A percentile compares a stretch with the other conserved stretches of the same genome.
These are phyloP conservation scores for Netelia virgata DNA, from an alignment of 2,888 invertebrate species.

Conservation along the genomic window DNA sequence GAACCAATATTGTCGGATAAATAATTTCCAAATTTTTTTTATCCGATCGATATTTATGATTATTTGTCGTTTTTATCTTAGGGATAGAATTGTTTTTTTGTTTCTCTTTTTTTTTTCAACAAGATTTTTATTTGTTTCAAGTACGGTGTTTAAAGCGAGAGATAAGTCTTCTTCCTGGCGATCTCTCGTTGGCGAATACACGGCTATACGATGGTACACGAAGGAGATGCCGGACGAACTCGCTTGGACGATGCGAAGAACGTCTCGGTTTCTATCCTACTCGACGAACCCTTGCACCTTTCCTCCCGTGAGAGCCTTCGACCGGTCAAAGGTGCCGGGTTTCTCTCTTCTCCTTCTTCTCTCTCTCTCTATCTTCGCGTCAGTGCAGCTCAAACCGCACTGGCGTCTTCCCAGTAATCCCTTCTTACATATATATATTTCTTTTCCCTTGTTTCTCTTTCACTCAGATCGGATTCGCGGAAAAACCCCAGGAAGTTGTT, in stretches of 20 bases:
- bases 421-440: neutral
- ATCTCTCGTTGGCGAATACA: constrained; percentile 30
- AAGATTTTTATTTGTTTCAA: too few relatives aligned
- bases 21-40: neutral
- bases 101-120: too few relatives aligned
- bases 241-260: constrained; percentile 57
- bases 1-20: neutral
- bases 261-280: constrained; percentile 57
- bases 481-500: constrained; percentile 40
- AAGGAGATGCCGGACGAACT: constrained; percentile 55
- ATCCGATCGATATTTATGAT: too few relatives aligned
- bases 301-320: constrained; percentile 62
- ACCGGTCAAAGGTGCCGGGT: constrained; percentile 76
- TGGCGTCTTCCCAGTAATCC: constrained; percentile 6
- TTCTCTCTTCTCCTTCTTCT: constrained; percentile 43
- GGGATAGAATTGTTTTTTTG: too few relatives aligned
- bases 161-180: constrained; percentile 27
- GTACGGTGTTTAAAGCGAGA: too few relatives aligned
- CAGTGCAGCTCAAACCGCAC: constrained; percentile 33
- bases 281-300: constrained; percentile 59
- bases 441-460: neutral
- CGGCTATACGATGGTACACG: neutral
- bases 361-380: constrained; percentile 9
- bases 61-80: too few relatives aligned
- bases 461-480: constrained; percentile 14